phyloP scores from a whole-genome alignment of 2,888 invertebrate species.

The Heliconius erato region DNA sequence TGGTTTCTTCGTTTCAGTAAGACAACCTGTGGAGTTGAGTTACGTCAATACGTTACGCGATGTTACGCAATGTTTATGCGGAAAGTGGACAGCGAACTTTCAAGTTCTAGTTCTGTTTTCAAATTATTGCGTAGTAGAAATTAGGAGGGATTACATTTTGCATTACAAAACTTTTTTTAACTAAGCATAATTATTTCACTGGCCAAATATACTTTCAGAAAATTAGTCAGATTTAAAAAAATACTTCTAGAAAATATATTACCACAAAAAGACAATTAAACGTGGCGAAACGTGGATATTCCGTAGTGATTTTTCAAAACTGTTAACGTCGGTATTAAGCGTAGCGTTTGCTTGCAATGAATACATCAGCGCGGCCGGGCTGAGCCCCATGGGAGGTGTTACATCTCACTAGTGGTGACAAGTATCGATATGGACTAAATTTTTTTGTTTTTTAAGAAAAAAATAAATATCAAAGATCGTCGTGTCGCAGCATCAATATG shows the following conservation, averaged over 20 bases:
- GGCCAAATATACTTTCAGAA: background rate
- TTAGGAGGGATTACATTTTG: too few relatives aligned
- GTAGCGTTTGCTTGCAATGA: conserved; percentile 31
- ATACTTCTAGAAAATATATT: background rate
- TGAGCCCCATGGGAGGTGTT: conserved; percentile 24
- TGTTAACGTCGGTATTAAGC: conserved; percentile 26
- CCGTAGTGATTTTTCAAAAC: conserved; percentile 17
- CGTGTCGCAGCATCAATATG: too few relatives aligned
- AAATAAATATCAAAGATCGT: too few relatives aligned
- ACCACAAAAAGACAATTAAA: conserved; percentile 1
- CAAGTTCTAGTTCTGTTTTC: too few relatives aligned
- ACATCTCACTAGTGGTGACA: conserved; percentile 2
- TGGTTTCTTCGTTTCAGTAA: too few relatives aligned
- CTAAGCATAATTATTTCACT: too few relatives aligned
- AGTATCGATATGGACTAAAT: conserved; percentile 7
- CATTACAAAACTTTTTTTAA: too few relatives aligned
- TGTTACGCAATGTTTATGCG: too few relatives aligned
- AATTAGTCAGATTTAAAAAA: background rate
- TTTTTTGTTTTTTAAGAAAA: background rate
- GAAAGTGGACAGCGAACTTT: too few relatives aligned
- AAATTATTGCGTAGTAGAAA: too few relatives aligned
- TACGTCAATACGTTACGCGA: too few relatives aligned
- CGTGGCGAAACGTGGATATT: background rate
- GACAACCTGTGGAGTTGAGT: too few relatives aligned
- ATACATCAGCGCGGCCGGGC: conserved; percentile 37